Conservation (phyloP, 1,140 invertebrate genomes). For the Lepidurus packardi region DNA sequence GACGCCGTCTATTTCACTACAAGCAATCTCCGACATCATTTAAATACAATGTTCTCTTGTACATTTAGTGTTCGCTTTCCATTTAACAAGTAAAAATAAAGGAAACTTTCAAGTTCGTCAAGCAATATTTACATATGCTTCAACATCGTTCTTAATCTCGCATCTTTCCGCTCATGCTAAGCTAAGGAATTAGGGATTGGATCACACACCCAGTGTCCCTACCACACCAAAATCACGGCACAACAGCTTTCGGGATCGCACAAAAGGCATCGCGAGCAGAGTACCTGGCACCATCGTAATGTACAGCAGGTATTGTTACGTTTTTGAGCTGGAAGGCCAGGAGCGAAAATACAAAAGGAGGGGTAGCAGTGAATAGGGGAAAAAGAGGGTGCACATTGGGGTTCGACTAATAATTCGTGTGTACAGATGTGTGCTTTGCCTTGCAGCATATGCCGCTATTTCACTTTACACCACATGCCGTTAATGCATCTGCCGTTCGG, state of each 20-base stretch:
- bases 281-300: background rate
- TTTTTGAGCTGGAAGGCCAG: background rate
- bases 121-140: background rate
- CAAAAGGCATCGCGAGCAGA: background rate
- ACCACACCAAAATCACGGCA: background rate
- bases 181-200: background rate
- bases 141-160: background rate
- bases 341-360: conserved; percentile 18
- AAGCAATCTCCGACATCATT: too few relatives aligned
- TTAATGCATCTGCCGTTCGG: conserved; percentile 15
- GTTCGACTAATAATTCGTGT: background rate
- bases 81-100: background rate
- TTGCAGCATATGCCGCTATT: conserved; percentile 14
- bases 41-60: too few relatives aligned
- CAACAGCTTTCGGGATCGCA: too few relatives aligned
- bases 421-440: conserved; percentile 1
- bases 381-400: conserved; percentile 2
- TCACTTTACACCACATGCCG: conserved; percentile 1
- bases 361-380: background rate
- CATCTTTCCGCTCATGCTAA: conserved; percentile 10
- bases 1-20: too few relatives aligned
- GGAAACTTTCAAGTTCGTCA: background rate
- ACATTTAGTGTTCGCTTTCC: too few relatives aligned
- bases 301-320: background rate
- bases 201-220: background rate